Percentiles rank a stretch among this genome's conserved stretches.
Conservation (phyloP, 2,113 vertebrate genomes). For the Pelecanus crispus region DNA sequence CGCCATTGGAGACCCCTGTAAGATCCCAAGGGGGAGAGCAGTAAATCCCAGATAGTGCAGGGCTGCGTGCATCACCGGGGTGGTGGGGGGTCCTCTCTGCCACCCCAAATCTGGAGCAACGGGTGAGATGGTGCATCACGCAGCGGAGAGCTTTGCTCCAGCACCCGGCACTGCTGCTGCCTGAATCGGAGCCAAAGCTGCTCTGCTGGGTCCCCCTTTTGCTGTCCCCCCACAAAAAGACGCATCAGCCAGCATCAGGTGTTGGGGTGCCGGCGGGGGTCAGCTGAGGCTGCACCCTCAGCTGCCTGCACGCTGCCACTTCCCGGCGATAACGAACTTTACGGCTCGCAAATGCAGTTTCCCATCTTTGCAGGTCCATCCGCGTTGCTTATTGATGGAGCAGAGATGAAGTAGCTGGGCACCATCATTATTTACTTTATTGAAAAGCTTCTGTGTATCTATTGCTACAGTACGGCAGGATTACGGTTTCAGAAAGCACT, state of each 20-base stretch:
- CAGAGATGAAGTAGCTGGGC: not conserved
- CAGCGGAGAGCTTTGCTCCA: not conserved
- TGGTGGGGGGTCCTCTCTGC: not conserved
- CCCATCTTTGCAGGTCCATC: not conserved
- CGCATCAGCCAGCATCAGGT: not conserved
- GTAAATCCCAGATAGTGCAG: not conserved
- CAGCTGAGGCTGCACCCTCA: not conserved
- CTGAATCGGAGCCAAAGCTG: not conserved
- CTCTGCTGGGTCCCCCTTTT: not conserved
- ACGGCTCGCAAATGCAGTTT: not conserved
- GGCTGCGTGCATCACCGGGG: rapidly evolving
- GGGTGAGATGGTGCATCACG: rapidly evolving
- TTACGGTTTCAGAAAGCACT: not conserved
- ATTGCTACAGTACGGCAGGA: not conserved
- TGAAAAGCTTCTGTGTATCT: not conserved
- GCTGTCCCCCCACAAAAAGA: not conserved
- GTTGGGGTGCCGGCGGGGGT: not conserved
- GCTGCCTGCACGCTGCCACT: not conserved
- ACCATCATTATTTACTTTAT: not conserved
- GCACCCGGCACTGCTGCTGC: not conserved
- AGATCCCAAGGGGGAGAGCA: not conserved
- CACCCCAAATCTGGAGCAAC: not conserved
- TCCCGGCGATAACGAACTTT: not conserved
- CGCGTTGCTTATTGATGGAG: not conserved
- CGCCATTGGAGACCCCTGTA: rapidly evolving